A percentile compares a stretch with the other conserved stretches of the same genome.
Conservation (phyloP, 2,888 invertebrate species). For the Ferrisia virgata region DNA sequence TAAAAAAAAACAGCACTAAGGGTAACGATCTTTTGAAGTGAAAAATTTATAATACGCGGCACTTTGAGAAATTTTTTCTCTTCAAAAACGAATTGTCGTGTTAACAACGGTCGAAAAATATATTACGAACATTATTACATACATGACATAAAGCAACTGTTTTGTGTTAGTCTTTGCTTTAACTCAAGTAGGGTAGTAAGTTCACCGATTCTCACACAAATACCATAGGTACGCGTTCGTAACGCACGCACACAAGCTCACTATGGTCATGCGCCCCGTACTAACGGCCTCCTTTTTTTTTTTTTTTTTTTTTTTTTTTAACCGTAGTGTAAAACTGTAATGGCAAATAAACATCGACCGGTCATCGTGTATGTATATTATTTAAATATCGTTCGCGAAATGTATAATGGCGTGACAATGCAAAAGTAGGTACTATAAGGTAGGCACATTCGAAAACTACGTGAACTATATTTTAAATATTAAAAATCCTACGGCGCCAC, state of each 20-base stretch:
- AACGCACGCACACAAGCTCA: slow-evolving; percentile 33
- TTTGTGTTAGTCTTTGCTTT: slow-evolving; percentile 33
- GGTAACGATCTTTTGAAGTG: not conserved
- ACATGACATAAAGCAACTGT: slow-evolving; percentile 39
- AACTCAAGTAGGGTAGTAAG: slow-evolving; percentile 43
- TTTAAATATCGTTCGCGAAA: slow-evolving; percentile 34
- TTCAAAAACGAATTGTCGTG: slow-evolving; percentile 1
- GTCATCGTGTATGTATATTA: slow-evolving; percentile 41
- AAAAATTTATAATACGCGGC: not conserved
- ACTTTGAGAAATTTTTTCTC: not conserved
- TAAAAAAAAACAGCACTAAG: not conserved
- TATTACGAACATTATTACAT: slow-evolving; percentile 28
- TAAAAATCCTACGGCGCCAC: not conserved
- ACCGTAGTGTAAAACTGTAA: slow-evolving; percentile 32
- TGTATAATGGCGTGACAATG: slow-evolving; percentile 19
- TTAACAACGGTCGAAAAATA: not conserved
- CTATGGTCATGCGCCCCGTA: slow-evolving; percentile 41
- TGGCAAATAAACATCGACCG: slow-evolving; percentile 45
- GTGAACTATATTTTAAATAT: slow-evolving; percentile 29
- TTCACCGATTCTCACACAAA: slow-evolving; percentile 38
- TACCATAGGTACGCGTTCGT: not conserved
- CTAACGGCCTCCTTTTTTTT: slow-evolving; percentile 33
- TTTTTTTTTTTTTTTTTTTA: too few species aligned
- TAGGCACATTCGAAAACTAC: slow-evolving; percentile 4
- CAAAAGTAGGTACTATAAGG: not conserved